phyloP scores from a whole-genome alignment of 2,113 vertebrate genomes.

The Prinia subflava region DNA sequence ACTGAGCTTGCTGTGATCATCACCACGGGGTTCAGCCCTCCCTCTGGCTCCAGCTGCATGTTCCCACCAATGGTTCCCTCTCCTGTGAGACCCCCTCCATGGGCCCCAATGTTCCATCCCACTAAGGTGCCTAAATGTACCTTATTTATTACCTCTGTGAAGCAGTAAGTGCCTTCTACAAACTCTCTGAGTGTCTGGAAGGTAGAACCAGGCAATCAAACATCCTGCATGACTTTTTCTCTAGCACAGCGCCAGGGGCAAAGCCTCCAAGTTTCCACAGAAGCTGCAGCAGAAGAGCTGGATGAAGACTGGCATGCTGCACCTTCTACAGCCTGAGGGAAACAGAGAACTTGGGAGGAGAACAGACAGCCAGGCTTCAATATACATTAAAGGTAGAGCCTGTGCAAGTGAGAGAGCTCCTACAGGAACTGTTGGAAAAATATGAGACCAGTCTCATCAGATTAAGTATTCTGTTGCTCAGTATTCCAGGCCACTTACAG shows the following conservation, averaged over 20 bases:
- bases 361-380: background rate
- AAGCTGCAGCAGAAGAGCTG: fast-evolving
- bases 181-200: background rate
- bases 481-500: background rate
- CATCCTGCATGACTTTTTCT: background rate
- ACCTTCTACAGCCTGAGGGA: background rate
- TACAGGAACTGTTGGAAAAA: background rate
- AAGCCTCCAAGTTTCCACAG: background rate
- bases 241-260: background rate
- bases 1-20: background rate
- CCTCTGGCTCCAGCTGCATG: background rate
- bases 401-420: background rate
- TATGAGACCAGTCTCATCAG: background rate
- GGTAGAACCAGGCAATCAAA: fast-evolving
- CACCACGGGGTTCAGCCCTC: fast-evolving
- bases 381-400: background rate
- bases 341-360: background rate
- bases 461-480: background rate
- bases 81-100: fast-evolving
- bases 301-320: background rate
- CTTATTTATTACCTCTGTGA: background rate
- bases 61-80: background rate
- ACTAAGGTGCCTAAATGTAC: background rate
- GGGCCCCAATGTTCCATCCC: fast-evolving
- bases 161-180: background rate